Evolutionary conservation across 2,797 vertebrate species (phyloP), one percentile per base, ranked within the genome.

Genomic region (Galago senegalensis): DNA sequence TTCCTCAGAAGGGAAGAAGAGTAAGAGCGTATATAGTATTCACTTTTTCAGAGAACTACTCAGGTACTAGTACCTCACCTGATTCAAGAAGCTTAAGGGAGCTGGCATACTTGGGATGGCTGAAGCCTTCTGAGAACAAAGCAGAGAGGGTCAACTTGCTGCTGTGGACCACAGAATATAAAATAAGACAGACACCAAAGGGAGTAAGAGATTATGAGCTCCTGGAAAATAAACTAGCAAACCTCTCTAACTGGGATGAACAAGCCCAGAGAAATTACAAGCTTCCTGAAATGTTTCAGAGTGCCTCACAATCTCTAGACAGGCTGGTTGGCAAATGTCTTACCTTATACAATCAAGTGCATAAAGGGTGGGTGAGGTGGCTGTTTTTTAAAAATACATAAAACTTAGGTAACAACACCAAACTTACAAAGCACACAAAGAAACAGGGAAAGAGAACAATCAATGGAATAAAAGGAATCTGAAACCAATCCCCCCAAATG

Each of bases 401-500:
- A 70, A 89, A 89, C 10, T 67, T 21, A 90, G 58, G 34, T 81
- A 81, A 81, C 9, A 12, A 84, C 31, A 63, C 46, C 25, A 88
- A 91, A 88, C 27, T 21, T 40, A 85, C 5, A 75, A 73, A 92
- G 49, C 67, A 92, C 40, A 85, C 18, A 21, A 93, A 91, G 27
- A 79, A 82, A n/a, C 23, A 76, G 61, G 37, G 20, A 89, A 84
- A 88, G 14, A 53, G 31, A 20, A 23, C 49, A 83, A 43, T 43
- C 58, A 73, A 69, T 40, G 69, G 73, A 85, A 83, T 53, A 82
- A 93, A 84, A 67, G 53, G 43, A 96, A 93, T 46, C 27, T 86
- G n/a, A 85, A 76, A 85, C 27, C 46, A 73, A 82, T 2, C 20
- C 63, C 2, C 20, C 76, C 18, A 92, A 63, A 82, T 2, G 80